These are phyloP conservation scores for Microplitis demolitor DNA, from an alignment of 1,140 invertebrate genomes.

Conservation along the genomic window DNA sequence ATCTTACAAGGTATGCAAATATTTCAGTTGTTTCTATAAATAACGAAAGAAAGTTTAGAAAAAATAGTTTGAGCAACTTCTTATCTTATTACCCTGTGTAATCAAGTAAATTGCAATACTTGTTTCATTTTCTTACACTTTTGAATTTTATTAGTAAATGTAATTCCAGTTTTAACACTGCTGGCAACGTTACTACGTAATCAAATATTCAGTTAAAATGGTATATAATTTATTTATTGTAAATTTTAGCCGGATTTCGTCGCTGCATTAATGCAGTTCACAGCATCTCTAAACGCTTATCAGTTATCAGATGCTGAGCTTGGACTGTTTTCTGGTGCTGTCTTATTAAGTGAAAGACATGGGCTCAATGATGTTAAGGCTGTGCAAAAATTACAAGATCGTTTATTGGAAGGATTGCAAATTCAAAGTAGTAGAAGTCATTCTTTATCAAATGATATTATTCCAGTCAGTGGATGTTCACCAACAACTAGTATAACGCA, in stretches of 20 bases:
- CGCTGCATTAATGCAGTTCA: slow-evolving; percentile 77
- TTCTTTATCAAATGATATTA: slow-evolving; percentile 43
- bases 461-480: slow-evolving; percentile 50
- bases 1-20: too few species aligned
- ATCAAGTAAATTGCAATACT: too few species aligned
- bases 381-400: slow-evolving; percentile 83
- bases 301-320: slow-evolving; percentile 88
- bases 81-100: too few species aligned
- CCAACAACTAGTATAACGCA: slow-evolving; percentile 50
- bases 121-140: too few species aligned
- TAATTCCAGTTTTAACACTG: too few species aligned
- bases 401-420: slow-evolving; percentile 83
- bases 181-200: too few species aligned
- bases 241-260: slow-evolving; percentile 72
- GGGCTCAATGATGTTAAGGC: slow-evolving; percentile 83
- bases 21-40: too few species aligned
- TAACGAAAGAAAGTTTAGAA: too few species aligned
- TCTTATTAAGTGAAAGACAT: slow-evolving; percentile 79
- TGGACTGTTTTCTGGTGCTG: slow-evolving; percentile 85
- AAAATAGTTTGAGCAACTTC: too few species aligned
- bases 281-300: slow-evolving; percentile 77
- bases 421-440: slow-evolving; percentile 65
- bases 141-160: too few species aligned
- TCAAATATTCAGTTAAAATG: too few species aligned
- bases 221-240: too few species aligned